phyloP scores from a whole-genome alignment of 1,140 invertebrate species.

The Lordiphosa stackelbergi region DNA sequence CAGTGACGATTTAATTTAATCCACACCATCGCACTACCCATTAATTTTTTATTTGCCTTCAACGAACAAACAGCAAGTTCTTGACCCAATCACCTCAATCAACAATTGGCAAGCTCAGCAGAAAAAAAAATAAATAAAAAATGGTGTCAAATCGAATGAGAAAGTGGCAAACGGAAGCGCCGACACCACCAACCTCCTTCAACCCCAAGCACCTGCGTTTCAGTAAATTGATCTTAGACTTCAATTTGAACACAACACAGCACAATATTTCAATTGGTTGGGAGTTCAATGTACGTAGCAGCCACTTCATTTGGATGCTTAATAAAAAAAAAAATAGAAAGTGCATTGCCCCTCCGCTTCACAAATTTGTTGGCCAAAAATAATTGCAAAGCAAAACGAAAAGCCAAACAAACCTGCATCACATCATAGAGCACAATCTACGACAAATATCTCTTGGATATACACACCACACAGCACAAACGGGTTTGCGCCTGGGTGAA shows the following conservation, averaged over 20 bases:
- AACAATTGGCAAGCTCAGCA: background rate
- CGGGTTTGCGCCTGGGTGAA: conserved; percentile 43
- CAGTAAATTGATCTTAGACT: too few species aligned
- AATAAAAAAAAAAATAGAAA: conserved; percentile 3
- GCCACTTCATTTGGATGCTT: background rate
- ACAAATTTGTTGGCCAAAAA: background rate
- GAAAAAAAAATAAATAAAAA: conserved; percentile 11
- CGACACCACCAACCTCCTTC: background rate
- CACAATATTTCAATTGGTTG: conserved; percentile 8
- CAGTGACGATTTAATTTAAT: background rate
- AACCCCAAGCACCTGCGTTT: background rate
- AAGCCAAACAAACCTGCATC: background rate
- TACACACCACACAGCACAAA: conserved; percentile 30
- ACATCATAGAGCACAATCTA: conserved; percentile 6
- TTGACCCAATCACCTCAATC: conserved; percentile 49
- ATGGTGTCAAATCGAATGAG: conserved; percentile 33
- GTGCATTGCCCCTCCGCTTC: too few species aligned
- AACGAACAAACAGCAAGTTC: conserved; percentile 24
- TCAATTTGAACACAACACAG: background rate
- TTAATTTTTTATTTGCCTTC: conserved; percentile 2
- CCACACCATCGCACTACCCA: background rate
- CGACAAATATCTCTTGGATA: conserved; percentile 37
- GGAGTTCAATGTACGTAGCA: conserved; percentile 4
- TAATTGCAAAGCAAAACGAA: background rate
- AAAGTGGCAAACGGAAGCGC: conserved; percentile 26